These are phyloP conservation scores for Micronisus gabar DNA, from an alignment of 2,113 vertebrate species.

Conservation along the genomic window DNA sequence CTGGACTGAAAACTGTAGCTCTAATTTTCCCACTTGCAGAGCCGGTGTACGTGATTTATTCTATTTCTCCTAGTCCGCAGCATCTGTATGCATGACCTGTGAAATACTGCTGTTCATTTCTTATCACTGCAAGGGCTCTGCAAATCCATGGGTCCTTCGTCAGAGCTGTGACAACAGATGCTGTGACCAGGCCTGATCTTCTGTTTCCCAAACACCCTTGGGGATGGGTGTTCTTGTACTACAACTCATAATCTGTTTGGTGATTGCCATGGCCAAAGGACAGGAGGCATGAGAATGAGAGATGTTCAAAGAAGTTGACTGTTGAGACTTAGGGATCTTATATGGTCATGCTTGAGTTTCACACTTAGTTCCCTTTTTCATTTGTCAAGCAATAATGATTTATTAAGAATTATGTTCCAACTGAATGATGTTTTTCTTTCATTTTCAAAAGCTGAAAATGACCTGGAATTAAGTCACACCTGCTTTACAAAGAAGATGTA, in stretches of 20 bases:
- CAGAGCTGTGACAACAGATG: background rate
- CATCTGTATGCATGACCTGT: background rate
- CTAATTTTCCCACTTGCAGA: background rate
- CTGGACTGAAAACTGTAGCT: background rate
- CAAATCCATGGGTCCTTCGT: background rate
- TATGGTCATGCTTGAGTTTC: background rate
- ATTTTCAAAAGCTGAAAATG: background rate
- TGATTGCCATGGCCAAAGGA: background rate
- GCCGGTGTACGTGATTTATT: background rate
- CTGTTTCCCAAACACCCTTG: background rate
- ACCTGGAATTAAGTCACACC: background rate
- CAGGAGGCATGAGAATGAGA: background rate
- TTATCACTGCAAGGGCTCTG: background rate
- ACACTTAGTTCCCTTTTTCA: background rate
- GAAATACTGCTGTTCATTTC: background rate
- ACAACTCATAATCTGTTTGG: background rate
- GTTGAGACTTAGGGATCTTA: background rate
- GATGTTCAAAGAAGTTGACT: background rate
- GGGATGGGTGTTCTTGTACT: background rate
- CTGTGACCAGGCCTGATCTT: background rate
- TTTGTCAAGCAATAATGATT: background rate
- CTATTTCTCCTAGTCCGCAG: background rate
- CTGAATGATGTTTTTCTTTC: background rate
- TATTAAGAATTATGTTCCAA: background rate
- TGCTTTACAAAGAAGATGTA: background rate